Percentiles rank a stretch among this genome's conserved stretches.
phyloP scores from a whole-genome alignment of 2,797 vertebrate genomes.

The Bufotes viridis region DNA sequence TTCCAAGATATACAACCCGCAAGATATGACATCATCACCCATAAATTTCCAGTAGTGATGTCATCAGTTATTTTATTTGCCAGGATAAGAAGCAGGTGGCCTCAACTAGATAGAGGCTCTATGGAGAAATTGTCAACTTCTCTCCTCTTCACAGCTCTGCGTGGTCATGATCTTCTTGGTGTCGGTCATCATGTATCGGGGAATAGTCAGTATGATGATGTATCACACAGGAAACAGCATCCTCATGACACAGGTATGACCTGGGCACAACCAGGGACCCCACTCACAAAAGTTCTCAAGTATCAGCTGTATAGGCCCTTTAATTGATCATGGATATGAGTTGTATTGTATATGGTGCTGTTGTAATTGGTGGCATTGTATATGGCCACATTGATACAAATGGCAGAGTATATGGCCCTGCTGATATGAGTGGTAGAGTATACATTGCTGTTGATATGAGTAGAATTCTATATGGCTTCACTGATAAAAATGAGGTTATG shows the following conservation, averaged over 20 bases:
- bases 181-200: slow-evolving; percentile 82
- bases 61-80: neutral
- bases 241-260: slow-evolving; percentile 78
- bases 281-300: neutral
- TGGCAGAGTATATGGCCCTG: neutral
- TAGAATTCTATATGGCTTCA: neutral
- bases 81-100: neutral
- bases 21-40: neutral
- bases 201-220: slow-evolving; percentile 81
- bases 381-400: too few species aligned
- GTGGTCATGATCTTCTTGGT: slow-evolving; percentile 83
- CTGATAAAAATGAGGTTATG: neutral
- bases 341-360: neutral
- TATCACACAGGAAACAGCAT: slow-evolving; percentile 77
- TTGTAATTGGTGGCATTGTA: too few species aligned
- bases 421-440: too few species aligned
- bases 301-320: neutral
- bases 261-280: neutral
- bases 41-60: neutral
- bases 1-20: too few species aligned
- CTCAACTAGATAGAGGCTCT: neutral
- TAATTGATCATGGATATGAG: neutral
- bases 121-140: neutral
- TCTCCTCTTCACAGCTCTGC: slow-evolving; percentile 72
- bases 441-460: too few species aligned